phyloP scores from a whole-genome alignment of 2,888 invertebrate species.

The Caenorhabditis macrosperma region DNA sequence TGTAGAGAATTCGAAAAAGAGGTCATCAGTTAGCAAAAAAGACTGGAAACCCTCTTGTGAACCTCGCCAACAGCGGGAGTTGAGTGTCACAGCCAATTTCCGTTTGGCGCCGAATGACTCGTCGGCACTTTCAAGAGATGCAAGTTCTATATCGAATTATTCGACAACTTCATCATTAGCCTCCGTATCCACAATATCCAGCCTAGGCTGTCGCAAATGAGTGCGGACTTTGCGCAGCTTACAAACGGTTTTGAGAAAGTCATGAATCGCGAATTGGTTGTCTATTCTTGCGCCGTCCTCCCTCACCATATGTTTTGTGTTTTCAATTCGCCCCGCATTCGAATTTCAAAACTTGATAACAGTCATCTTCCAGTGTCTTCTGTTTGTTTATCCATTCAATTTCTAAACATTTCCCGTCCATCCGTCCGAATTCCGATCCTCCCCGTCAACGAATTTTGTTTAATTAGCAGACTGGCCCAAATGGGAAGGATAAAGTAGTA shows the following conservation, averaged over 20 bases:
- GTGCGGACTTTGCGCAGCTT: neutral
- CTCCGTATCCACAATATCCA: slow-evolving; percentile 3
- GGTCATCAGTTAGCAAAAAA: neutral
- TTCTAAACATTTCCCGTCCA: slow-evolving; percentile 28
- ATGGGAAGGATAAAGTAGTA: slow-evolving; percentile 56
- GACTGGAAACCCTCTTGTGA: slow-evolving; percentile 10
- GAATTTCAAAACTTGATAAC: neutral
- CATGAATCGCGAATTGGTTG: slow-evolving; percentile 1
- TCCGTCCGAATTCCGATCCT: neutral
- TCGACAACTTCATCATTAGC: slow-evolving; percentile 25
- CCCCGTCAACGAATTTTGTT: slow-evolving; percentile 18
- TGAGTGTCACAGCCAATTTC: slow-evolving; percentile 57
- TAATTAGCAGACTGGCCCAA: slow-evolving; percentile 50
- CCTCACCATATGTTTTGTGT: neutral
- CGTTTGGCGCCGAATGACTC: slow-evolving; percentile 30
- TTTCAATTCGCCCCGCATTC: neutral
- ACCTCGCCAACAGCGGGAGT: slow-evolving; percentile 8
- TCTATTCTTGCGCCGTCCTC: neutral
- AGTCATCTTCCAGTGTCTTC: neutral
- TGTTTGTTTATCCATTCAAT: slow-evolving; percentile 18
- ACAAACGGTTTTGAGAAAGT: neutral
- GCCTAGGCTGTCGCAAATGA: neutral
- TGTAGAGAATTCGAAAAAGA: neutral
- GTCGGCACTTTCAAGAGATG: slow-evolving; percentile 34
- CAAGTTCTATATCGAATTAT: slow-evolving; percentile 33